Conservation (phyloP, 2,797 vertebrate species). For the Cynodonichthys magdalenae region DNA sequence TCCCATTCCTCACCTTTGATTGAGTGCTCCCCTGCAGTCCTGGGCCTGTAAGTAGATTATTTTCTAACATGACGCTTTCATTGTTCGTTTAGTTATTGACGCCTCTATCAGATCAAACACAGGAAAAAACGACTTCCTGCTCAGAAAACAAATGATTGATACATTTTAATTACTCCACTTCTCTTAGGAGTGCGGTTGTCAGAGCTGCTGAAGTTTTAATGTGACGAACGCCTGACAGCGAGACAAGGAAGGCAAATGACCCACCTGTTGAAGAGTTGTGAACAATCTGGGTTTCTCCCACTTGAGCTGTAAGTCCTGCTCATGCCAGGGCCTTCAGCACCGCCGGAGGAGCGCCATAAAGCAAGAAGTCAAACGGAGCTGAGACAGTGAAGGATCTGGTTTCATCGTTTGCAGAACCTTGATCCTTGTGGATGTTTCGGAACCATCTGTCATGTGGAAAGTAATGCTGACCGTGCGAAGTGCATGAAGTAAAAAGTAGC, state of each 20-base stretch:
- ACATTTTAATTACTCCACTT: conserved; percentile 74
- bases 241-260: conserved; percentile 60
- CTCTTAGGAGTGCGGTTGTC: conserved; percentile 66
- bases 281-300: conserved; percentile 59
- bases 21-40: conserved; percentile 77
- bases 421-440: conserved; percentile 51
- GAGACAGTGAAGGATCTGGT: conserved; percentile 49
- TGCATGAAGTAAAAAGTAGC: conserved; percentile 58
- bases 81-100: conserved; percentile 70
- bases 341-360: conserved; percentile 35
- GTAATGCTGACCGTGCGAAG: conserved; percentile 63
- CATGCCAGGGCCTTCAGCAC: conserved; percentile 45
- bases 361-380: conserved; percentile 35
- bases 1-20: conserved; percentile 79
- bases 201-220: conserved; percentile 63
- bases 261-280: conserved; percentile 71
- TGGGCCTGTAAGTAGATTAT: conserved; percentile 79
- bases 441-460: conserved; percentile 58
- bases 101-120: conserved; percentile 57
- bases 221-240: conserved; percentile 61
- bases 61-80: conserved; percentile 73
- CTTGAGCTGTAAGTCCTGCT: conserved; percentile 61
- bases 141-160: conserved; percentile 67
- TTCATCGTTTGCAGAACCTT: conserved; percentile 49
- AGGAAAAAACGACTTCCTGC: conserved; percentile 30